Evolutionary conservation across 2,797 vertebrate species (phyloP).

Genomic region (Peromyscus nudipes): DNA sequence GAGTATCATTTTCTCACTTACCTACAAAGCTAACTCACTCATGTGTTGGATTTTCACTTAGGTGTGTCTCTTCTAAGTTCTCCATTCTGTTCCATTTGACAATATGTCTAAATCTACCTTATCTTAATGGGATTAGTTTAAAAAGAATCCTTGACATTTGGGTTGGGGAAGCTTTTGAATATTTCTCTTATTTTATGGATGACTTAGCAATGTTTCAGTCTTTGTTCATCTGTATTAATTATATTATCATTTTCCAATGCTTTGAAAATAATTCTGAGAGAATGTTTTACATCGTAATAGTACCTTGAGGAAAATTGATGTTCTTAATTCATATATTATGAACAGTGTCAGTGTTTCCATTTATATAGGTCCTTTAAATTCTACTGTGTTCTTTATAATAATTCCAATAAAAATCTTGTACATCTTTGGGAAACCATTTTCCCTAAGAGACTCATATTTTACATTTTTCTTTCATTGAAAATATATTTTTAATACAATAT

Average conservation of each 20-base stretch:
- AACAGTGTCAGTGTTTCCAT: not conserved
- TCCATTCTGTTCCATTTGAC: not conserved
- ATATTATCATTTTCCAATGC: slow-evolving; percentile 10
- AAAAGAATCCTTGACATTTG: not conserved
- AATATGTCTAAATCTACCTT: not conserved
- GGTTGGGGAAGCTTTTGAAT: not conserved
- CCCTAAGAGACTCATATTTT: not conserved
- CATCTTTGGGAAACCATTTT: slow-evolving; percentile 39
- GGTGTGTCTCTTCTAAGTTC: not conserved
- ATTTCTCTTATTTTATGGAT: slow-evolving; percentile 3
- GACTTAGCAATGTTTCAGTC: not conserved
- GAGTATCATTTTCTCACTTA: not conserved
- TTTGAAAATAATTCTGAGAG: slow-evolving; percentile 1
- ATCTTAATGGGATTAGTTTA: slow-evolving; percentile 24
- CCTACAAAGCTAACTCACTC: not conserved
- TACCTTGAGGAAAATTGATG: slow-evolving; percentile 14
- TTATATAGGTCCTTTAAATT: slow-evolving; percentile 37
- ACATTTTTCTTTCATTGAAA: not conserved
- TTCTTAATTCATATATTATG: not conserved
- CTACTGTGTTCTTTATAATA: not conserved
- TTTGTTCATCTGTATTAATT: slow-evolving; percentile 11
- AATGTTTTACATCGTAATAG: not conserved
- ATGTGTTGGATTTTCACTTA: not conserved
- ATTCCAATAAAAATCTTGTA: not conserved
- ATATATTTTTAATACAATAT: not conserved